Base-by-base conservation (phyloP, 2,888 invertebrate species). In the Pogonocherus hispidulus region DNA sequence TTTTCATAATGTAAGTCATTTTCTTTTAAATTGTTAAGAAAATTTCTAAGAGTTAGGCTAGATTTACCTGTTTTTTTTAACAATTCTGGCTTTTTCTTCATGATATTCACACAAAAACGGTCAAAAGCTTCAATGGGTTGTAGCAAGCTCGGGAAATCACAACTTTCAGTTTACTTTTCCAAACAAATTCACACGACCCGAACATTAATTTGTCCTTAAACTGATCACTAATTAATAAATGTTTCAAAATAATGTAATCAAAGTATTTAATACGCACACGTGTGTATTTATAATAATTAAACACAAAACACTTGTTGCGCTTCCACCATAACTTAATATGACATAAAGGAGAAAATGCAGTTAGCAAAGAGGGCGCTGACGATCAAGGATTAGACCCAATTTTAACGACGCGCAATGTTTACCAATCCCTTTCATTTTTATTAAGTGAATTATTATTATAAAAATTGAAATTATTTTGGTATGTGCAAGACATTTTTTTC, bases 231-330 rank as follows among this genome's bases (percentile, higher is more conserved):
- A 49, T n/a, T 9, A 19, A 37, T 27, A 54, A 66, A 37, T 47
- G 47, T 14, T 19, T 27, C 35, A 59, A 54, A 59, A 47, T 32
- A 47, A 8, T 35, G 46, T 60, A 63, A 59, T 37, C 41, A 41
- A 63, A 56, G 16, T 37, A 63, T 69, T 72, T 63, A 60, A 65
- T 62, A 63, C 64, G 16, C 66, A 62, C 75, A 73, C 75, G 73
- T 77, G 74, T 67, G 23, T 69, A 63, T 71, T 77, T 76, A 75
- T 74, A 76, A 70, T 66, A 66, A 70, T 67, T 71, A 70, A 75
- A 72, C 64, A 65, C 67, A 75, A 73, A 77, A 79, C 80, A 80
- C 80, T 80, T 80, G 80, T 80, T 80, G 80, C 80, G 78, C 79
- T 77, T 78, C 79, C 79, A 76, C 77, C 79, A 80, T 76, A 73